These are phyloP conservation scores for Microctenopoma stevenorrisi DNA, from an alignment of 2,797 vertebrate genomes.

Conservation along the genomic window DNA sequence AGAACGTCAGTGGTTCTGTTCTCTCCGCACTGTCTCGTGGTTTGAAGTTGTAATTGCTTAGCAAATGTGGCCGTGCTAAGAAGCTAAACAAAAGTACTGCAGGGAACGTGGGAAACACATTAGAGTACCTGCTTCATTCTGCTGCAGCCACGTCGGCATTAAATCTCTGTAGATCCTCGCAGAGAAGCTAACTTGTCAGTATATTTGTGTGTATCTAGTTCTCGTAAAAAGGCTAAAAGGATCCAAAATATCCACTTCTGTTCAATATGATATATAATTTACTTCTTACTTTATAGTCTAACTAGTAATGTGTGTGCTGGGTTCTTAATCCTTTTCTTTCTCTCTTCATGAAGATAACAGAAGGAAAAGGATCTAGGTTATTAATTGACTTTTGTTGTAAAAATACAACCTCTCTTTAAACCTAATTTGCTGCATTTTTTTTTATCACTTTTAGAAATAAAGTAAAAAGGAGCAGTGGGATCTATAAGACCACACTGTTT, in stretches of 20 bases:
- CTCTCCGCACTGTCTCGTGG: conserved; percentile 31
- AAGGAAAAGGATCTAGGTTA: not conserved
- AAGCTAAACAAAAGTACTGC: not conserved
- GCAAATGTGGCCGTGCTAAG: not conserved
- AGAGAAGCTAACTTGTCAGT: not conserved
- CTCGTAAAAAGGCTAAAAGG: too few relatives aligned
- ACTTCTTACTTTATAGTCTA: too few relatives aligned
- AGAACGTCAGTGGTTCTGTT: conserved; percentile 37
- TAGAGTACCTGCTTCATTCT: not conserved
- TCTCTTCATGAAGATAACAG: not conserved
- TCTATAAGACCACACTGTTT: not conserved
- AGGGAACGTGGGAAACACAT: not conserved
- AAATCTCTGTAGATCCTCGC: not conserved
- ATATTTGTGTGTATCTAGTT: too few relatives aligned
- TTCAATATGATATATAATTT: too few relatives aligned
- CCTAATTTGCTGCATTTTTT: not conserved
- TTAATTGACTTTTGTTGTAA: conserved; percentile 11
- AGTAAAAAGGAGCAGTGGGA: not conserved
- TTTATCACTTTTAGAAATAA: conserved; percentile 24
- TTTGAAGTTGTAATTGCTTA: conserved; percentile 42
- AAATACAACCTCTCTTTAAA: conserved; percentile 4
- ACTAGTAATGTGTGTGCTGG: not conserved
- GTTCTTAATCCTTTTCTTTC: conserved; percentile 6
- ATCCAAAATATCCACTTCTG: too few relatives aligned
- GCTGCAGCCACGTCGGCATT: not conserved